These are phyloP conservation scores for Apamea monoglypha DNA, from an alignment of 2,888 invertebrate species.

Conservation along the genomic window DNA sequence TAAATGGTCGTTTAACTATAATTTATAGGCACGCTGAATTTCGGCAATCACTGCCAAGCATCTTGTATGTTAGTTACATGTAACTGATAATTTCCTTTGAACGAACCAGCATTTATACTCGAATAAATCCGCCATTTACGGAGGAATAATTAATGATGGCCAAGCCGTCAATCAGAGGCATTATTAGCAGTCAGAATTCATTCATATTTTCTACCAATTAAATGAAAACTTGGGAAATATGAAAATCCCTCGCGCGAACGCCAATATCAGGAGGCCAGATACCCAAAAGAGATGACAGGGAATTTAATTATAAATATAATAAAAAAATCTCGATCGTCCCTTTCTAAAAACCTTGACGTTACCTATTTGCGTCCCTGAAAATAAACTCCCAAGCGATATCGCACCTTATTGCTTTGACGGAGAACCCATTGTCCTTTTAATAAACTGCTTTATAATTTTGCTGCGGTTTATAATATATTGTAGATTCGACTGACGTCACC, in stretches of 20 bases:
- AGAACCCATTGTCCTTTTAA: conserved; percentile 67
- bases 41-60: conserved; percentile 8
- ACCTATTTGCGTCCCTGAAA: conserved; percentile 68
- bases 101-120: conserved; percentile 23
- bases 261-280: conserved; percentile 87
- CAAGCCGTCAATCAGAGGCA: conserved; percentile 51
- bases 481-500: conserved; percentile 86
- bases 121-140: conserved; percentile 31
- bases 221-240: conserved; percentile 79
- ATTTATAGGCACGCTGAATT: conserved; percentile 26
- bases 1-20: conserved; percentile 24
- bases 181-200: conserved; percentile 66
- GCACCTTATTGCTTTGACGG: conserved; percentile 73
- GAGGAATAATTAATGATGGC: conserved; percentile 30
- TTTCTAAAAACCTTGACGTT: conserved; percentile 78
- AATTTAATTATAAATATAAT: conserved; percentile 90
- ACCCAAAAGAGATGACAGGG: conserved; percentile 87
- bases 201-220: conserved; percentile 69
- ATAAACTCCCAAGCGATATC: conserved; percentile 76
- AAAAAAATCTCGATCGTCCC: conserved; percentile 87
- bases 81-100: conserved; percentile 37
- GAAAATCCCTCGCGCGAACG: conserved; percentile 83
- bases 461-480: conserved; percentile 84
- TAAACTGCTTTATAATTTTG: conserved; percentile 70
- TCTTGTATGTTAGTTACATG: conserved; percentile 27